Evolutionary conservation across 1,140 invertebrate genomes (phyloP).

Genomic region (Anastrepha obliqua): DNA sequence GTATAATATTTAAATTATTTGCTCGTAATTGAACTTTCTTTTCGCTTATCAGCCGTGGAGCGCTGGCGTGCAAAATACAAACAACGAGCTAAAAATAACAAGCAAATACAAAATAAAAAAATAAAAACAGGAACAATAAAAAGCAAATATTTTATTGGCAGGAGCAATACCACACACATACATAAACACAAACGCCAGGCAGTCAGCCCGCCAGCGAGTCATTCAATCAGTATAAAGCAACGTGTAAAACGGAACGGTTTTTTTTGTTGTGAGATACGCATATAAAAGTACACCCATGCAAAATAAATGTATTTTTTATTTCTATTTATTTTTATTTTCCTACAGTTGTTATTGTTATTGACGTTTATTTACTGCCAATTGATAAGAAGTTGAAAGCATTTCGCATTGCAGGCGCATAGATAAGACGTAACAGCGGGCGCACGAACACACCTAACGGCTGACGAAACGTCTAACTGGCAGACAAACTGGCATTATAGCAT

Average conservation of each 20-base stretch:
- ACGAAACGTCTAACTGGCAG: background rate
- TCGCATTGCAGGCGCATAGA: constrained; percentile 52
- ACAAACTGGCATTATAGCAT: constrained; percentile 9
- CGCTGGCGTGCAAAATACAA: background rate
- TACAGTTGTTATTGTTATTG: constrained; percentile 18
- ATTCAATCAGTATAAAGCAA: background rate
- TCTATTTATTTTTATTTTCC: background rate
- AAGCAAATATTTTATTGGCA: background rate
- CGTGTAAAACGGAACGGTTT: background rate
- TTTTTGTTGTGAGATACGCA: background rate
- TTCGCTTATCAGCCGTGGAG: constrained; percentile 25
- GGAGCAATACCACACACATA: background rate
- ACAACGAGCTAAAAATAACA: constrained; percentile 12
- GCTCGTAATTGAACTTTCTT: constrained; percentile 46
- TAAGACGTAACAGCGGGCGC: background rate
- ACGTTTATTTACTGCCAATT: constrained; percentile 43
- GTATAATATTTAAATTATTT: constrained; percentile 36
- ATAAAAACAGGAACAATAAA: background rate
- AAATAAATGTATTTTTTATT: background rate
- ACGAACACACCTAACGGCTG: background rate
- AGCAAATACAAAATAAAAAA: background rate
- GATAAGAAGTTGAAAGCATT: constrained; percentile 51
- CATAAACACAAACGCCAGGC: background rate
- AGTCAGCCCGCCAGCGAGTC: no score
- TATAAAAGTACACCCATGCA: background rate